phyloP scores from a whole-genome alignment of 2,113 vertebrate species.

The Psilopsiagon aurifrons region DNA sequence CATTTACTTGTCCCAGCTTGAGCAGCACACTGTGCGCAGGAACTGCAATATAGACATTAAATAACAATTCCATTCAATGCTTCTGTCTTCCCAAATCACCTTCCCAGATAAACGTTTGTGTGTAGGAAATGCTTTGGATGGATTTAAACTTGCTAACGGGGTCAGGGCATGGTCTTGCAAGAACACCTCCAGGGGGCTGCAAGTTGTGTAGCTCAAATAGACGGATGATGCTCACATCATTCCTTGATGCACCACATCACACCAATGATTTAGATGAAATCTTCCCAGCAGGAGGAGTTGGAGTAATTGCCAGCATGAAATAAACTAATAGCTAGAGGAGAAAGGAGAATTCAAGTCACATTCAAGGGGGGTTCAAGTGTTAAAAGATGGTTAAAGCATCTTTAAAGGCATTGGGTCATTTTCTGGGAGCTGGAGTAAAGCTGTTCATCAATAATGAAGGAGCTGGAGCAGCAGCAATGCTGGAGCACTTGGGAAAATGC shows the following conservation, averaged over 20 bases:
- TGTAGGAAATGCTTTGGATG: background rate
- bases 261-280: background rate
- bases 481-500: conserved; percentile 14
- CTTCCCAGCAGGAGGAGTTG: background rate
- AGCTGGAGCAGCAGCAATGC: background rate
- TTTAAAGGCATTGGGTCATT: background rate
- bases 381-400: background rate
- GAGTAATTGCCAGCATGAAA: conserved; percentile 1
- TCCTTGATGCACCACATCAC: background rate
- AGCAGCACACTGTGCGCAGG: fast-evolving
- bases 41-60: background rate
- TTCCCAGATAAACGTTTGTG: fast-evolving
- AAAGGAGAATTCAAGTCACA: background rate
- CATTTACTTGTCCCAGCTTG: background rate
- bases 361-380: background rate
- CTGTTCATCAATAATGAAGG: background rate
- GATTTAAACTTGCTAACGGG: background rate
- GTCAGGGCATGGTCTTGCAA: background rate
- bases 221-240: background rate
- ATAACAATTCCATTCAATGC: fast-evolving
- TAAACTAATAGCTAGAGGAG: background rate
- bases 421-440: background rate
- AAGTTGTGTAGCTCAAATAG: background rate
- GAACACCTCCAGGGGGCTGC: background rate
- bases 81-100: background rate